phyloP scores from a whole-genome alignment of 1,140 invertebrate genomes.

The Bemisia tabaci region DNA sequence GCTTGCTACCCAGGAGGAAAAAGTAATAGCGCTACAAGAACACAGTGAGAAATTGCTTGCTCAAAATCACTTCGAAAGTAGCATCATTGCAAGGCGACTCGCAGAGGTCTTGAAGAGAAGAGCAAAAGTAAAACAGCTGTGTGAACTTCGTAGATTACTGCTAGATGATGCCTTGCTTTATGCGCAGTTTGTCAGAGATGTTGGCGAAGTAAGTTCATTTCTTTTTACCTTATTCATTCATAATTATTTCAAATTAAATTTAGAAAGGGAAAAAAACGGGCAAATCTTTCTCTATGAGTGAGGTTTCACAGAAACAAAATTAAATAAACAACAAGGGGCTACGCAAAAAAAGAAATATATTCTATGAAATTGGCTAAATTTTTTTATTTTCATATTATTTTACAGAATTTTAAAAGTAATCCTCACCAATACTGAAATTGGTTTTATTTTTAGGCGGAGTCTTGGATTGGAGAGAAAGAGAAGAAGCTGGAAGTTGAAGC shows the following conservation, averaged over 20 bases:
- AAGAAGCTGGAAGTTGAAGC: constrained; percentile 69
- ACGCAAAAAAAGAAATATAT: too few relatives aligned
- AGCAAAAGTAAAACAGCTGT: constrained; percentile 52
- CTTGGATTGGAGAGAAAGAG: constrained; percentile 88
- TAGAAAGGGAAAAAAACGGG: too few relatives aligned
- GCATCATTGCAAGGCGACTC: constrained; percentile 59
- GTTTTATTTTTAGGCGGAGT: constrained; percentile 42
- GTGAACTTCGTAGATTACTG: constrained; percentile 42
- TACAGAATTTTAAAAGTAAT: too few relatives aligned
- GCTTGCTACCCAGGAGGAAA: constrained; percentile 72
- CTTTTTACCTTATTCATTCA: background rate
- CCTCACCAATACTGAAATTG: too few relatives aligned
- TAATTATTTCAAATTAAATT: constrained; percentile 3
- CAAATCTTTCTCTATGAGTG: too few relatives aligned
- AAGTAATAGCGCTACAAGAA: constrained; percentile 64
- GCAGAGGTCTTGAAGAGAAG: constrained; percentile 55
- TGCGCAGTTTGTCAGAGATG: constrained; percentile 81
- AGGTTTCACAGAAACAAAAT: too few relatives aligned
- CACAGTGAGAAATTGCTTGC: constrained; percentile 79
- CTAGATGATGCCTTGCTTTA: constrained; percentile 70
- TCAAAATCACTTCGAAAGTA: constrained; percentile 88
- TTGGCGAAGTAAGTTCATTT: constrained; percentile 44
- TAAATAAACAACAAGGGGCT: too few relatives aligned
- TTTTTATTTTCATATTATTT: too few relatives aligned
- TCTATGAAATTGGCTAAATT: too few relatives aligned